Conservation (phyloP, 2,797 vertebrate species). For the Apogon talboti region DNA sequence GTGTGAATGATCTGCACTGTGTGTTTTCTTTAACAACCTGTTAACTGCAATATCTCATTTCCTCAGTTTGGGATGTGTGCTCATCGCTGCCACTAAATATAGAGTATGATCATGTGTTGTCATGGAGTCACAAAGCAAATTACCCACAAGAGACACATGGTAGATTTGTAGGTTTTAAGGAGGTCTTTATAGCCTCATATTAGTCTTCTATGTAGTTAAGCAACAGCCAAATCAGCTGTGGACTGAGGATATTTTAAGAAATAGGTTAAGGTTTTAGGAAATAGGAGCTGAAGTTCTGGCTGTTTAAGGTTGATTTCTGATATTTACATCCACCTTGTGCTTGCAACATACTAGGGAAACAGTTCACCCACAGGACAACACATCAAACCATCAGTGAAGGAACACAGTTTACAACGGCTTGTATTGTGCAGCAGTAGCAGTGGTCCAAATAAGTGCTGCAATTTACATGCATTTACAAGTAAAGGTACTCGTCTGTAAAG, state of each 20-base stretch:
- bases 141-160: conserved; percentile 1
- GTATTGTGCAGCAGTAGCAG: too few species aligned
- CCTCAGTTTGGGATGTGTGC: conserved; percentile 5
- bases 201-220: background rate
- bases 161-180: conserved; percentile 12
- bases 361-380: background rate
- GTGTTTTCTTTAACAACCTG: conserved; percentile 13
- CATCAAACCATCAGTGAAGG: background rate
- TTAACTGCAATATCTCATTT: conserved; percentile 7
- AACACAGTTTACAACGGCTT: too few species aligned
- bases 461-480: background rate
- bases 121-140: conserved; percentile 13
- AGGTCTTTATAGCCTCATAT: background rate
- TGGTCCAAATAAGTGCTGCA: background rate
- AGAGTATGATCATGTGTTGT: conserved; percentile 13
- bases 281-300: background rate
- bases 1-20: conserved; percentile 2
- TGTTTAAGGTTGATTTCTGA: background rate
- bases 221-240: background rate
- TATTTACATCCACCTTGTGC: conserved; percentile 1
- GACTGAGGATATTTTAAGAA: background rate
- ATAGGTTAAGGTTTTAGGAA: background rate
- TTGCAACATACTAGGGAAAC: conserved; percentile 1
- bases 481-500: too few species aligned
- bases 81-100: conserved; percentile 9